A percentile compares a stretch with the other conserved stretches of the same genome.
These are phyloP conservation scores for Rhyacichthys aspro DNA, from an alignment of 2,797 vertebrate genomes.

Conservation along the genomic window DNA sequence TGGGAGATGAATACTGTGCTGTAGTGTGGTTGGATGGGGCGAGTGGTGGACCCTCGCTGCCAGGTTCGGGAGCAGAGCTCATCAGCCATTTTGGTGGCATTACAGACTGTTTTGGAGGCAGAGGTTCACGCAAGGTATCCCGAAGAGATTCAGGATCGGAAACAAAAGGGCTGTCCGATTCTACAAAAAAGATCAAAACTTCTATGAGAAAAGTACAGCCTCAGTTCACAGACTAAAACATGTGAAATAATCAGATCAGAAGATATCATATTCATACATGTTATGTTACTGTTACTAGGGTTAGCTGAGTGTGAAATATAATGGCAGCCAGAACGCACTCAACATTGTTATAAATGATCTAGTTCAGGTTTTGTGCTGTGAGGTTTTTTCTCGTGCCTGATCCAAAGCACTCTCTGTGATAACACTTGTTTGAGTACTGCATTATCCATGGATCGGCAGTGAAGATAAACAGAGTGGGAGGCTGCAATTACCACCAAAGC, in stretches of 20 bases:
- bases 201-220: background rate
- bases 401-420: conserved; percentile 28
- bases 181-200: conserved; percentile 63
- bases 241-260: too few species aligned
- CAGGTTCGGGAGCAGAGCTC: conserved; percentile 81
- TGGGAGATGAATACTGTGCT: conserved; percentile 67
- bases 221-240: too few species aligned
- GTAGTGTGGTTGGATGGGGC: conserved; percentile 70
- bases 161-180: conserved; percentile 81
- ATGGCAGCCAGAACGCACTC: background rate
- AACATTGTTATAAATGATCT: conserved; percentile 39
- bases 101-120: conserved; percentile 83
- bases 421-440: conserved; percentile 65
- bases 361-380: conserved; percentile 31
- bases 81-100: conserved; percentile 90
- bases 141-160: conserved; percentile 80
- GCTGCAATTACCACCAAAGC: conserved; percentile 66
- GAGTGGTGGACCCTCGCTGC: conserved; percentile 70
- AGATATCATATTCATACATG: too few species aligned
- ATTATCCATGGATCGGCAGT: conserved; percentile 71
- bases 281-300: too few species aligned
- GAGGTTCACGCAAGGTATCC: conserved; percentile 81
- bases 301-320: too few species aligned
- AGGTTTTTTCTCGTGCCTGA: conserved; percentile 43
- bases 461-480: conserved; percentile 70